These are phyloP conservation scores for Fragum whitleyi DNA, from an alignment of 2,888 invertebrate species.

Conservation along the genomic window DNA sequence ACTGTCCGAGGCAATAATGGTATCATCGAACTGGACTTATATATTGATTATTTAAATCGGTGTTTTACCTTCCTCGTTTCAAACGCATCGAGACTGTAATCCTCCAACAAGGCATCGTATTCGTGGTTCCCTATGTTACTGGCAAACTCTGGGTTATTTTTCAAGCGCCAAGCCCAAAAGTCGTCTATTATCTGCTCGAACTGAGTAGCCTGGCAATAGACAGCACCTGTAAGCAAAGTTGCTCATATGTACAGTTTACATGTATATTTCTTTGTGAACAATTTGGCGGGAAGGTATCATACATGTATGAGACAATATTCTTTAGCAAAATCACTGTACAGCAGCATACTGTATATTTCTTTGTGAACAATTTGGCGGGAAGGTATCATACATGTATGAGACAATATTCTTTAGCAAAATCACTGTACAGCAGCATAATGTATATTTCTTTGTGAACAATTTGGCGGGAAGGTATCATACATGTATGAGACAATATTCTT, in stretches of 20 bases:
- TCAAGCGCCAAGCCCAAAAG: constrained; percentile 71
- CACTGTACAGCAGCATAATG: too few relatives aligned
- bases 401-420: too few relatives aligned
- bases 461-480: too few relatives aligned
- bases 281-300: neutral
- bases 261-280: too few relatives aligned
- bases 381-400: too few relatives aligned
- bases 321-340: neutral
- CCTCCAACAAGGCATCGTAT: constrained; percentile 66
- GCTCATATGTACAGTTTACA: too few relatives aligned
- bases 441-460: too few relatives aligned
- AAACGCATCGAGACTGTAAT: constrained; percentile 61
- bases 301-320: neutral
- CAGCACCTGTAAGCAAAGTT: neutral
- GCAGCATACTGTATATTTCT: neutral
- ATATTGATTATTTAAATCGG: too few relatives aligned
- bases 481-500: too few relatives aligned
- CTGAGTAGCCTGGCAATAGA: neutral
- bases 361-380: too few relatives aligned
- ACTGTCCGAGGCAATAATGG: too few relatives aligned
- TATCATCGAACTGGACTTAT: too few relatives aligned
- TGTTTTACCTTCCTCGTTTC: constrained; percentile 62
- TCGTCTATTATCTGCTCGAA: constrained; percentile 45
- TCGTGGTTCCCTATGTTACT: constrained; percentile 66
- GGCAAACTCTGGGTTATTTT: constrained; percentile 72